phyloP scores from a whole-genome alignment of 2,113 vertebrate genomes.

The human (Homo sapiens) region DNA sequence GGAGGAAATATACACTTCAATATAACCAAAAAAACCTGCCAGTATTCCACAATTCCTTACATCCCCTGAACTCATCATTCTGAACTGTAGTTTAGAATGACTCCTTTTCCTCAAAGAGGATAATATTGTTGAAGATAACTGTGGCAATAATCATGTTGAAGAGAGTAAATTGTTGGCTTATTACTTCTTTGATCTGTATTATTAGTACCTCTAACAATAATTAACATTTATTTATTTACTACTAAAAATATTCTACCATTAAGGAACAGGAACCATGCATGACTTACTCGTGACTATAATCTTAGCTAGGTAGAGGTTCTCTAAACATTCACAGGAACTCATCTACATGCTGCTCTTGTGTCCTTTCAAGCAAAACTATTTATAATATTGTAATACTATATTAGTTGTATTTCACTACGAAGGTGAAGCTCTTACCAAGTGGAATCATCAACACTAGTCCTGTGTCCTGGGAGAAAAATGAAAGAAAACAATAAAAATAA shows the following conservation, averaged over 20 bases:
- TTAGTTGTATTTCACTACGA: conserved; percentile 7
- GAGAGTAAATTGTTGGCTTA: background rate
- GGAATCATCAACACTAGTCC: background rate
- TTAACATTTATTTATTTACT: conserved; percentile 22
- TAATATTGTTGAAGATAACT: conserved; percentile 16
- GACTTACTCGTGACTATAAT: background rate
- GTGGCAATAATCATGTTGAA: background rate
- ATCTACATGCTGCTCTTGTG: background rate
- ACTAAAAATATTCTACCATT: conserved; percentile 45
- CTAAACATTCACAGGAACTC: conserved; percentile 32
- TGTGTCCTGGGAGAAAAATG: conserved; percentile 24
- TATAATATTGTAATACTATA: background rate
- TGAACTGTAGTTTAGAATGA: conserved; percentile 41
- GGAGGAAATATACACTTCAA: background rate
- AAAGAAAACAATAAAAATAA: conserved; percentile 23
- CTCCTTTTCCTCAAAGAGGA: background rate
- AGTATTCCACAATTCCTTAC: conserved; percentile 52
- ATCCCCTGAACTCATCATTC: conserved; percentile 50
- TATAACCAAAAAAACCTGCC: conserved; percentile 40
- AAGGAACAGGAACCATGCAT: background rate
- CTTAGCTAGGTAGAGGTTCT: background rate
- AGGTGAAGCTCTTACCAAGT: background rate
- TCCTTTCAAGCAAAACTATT: conserved; percentile 41
- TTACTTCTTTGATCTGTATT: conserved; percentile 35
- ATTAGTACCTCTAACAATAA: conserved; percentile 33